A percentile compares a stretch with the other conserved stretches of the same genome.
Conservation (phyloP, 2,797 vertebrate genomes). For the Clarias laeviceps region DNA sequence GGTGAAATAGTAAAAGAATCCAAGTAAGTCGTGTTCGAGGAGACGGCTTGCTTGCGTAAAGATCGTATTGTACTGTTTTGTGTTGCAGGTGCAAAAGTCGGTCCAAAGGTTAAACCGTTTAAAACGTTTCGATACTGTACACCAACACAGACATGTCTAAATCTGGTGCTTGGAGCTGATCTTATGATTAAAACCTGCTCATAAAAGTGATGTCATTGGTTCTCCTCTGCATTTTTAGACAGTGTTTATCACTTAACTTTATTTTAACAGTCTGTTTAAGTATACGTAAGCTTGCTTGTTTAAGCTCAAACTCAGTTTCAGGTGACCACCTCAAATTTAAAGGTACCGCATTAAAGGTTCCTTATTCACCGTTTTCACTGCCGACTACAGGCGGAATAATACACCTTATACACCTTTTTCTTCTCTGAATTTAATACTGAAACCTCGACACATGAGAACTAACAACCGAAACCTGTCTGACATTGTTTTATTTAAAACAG, state of each 20-base stretch:
- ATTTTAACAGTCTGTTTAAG: not conserved
- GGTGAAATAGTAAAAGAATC: not conserved
- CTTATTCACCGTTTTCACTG: too few species aligned
- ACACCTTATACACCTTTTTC: too few species aligned
- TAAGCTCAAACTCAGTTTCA: not conserved
- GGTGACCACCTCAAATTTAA: not conserved
- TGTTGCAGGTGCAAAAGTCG: not conserved
- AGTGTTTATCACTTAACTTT: not conserved
- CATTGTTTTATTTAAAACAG: not conserved
- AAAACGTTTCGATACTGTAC: not conserved
- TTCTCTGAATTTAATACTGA: not conserved
- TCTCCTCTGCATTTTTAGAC: not conserved
- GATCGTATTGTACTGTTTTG: not conserved
- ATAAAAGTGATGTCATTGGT: not conserved
- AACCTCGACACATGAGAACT: not conserved
- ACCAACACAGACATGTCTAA: not conserved
- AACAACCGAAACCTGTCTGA: not conserved
- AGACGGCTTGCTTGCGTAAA: not conserved
- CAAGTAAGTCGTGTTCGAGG: not conserved
- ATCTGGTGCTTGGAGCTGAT: not conserved
- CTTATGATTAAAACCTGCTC: too few species aligned
- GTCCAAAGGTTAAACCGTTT: conserved; percentile 13
- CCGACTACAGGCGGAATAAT: too few species aligned
- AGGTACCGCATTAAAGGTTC: not conserved
- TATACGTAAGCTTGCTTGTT: not conserved